Base-by-base conservation (phyloP, 2,888 invertebrate genomes). In the Timema podura region DNA sequence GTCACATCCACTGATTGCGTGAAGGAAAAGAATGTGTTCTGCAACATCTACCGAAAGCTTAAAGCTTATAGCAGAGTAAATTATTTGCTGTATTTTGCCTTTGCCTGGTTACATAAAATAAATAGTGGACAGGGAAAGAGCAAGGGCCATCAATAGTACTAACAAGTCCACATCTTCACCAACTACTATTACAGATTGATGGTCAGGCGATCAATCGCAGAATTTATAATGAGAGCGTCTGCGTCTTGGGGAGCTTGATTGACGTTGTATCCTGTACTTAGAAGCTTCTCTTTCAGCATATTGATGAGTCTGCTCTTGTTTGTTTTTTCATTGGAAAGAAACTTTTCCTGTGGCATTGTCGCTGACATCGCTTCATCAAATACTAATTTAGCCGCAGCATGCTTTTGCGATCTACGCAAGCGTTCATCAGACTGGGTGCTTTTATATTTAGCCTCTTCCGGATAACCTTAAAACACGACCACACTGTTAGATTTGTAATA, bases 1-100 rank as follows among this genome's bases (percentile, higher is more conserved):
- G 57, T 57, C 57, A 57, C 57, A 57, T 15, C 57, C 57, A 57
- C 57, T 57, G 57, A 57, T 57, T 11, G 15, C 3, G 30, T 57
- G 57, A 16, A 57, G 57, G n/a, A 57, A 57, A n/a, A 5, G 57
- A 57, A 57, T n/a, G 57, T 5, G n/a, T 30, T 57, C 16, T 57
- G n/a, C 30, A 30, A 57, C 5, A 57, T n/a, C 9, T 5, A 1
- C n/a, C n/a, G 5, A 57, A 13, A 57, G 2, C 30, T 57, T 57
- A 30, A 57, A 57, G 57, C 30, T 9, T 15, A 2, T 57, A 13
- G 2, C 5, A 13, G 57, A 57, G 57, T 57, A 15, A 2, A 57
- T 16, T 13, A 0, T 57, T n/a, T 57, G 2, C 30, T 57, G 57
- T 8, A 30, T 16, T n/a, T n/a, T 57, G 5, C 57, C 0, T 30